A percentile compares a stretch with the other conserved stretches of the same genome.
Evolutionary conservation across 2,113 vertebrate genomes (phyloP).

Genomic region (Tonatia bakeri): DNA sequence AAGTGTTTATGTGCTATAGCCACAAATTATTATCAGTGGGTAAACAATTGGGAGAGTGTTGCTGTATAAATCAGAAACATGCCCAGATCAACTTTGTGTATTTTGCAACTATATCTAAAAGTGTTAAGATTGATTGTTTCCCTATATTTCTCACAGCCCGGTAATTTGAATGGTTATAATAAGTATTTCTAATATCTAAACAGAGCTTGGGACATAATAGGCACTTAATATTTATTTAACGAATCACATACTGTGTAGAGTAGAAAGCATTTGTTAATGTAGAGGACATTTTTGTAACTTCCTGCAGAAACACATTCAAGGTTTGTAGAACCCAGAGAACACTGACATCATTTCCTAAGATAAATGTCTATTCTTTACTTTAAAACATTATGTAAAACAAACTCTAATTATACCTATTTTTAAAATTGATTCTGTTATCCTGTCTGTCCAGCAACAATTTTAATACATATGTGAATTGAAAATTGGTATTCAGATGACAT

Average conservation of each 20-base stretch:
- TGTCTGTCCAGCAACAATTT: neutral
- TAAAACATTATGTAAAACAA: neutral
- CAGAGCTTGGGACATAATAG: neutral
- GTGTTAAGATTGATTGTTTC: neutral
- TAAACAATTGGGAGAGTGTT: neutral
- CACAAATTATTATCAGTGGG: neutral
- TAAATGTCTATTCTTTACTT: neutral
- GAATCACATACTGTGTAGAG: neutral
- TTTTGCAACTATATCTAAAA: neutral
- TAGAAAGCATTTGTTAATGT: neutral
- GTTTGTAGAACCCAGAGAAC: neutral
- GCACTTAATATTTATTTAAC: neutral
- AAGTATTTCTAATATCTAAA: neutral
- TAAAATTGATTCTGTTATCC: conserved; percentile 27
- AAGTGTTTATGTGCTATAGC: neutral
- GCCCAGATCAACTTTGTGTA: neutral
- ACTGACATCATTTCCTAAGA: neutral
- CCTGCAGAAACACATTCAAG: neutral
- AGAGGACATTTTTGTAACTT: neutral
- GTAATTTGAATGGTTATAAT: neutral
- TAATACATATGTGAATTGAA: neutral
- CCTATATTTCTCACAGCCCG: neutral
- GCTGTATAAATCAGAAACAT: neutral
- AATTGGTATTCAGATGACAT: neutral
- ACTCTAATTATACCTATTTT: neutral